Evolutionary conservation across 2,888 invertebrate species (phyloP).

Genomic region (Plebejus argus): DNA sequence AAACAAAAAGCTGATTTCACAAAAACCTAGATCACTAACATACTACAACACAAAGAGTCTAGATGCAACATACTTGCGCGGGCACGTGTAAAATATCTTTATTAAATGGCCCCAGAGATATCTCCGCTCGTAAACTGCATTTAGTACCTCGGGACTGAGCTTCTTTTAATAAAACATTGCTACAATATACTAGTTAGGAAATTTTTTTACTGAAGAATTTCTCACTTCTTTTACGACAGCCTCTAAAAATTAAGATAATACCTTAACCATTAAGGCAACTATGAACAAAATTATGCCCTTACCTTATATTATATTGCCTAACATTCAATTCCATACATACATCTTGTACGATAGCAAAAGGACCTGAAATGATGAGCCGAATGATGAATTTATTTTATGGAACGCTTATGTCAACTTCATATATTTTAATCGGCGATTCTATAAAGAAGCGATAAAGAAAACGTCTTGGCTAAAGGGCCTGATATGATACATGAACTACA

Average conservation of each 20-base stretch:
- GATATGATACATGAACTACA: too few species aligned
- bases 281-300: too few species aligned
- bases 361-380: too few species aligned
- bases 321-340: too few species aligned
- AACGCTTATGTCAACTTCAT: too few species aligned
- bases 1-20: too few species aligned
- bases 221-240: neutral
- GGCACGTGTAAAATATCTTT: conserved; percentile 53
- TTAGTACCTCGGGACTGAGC: neutral
- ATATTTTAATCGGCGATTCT: too few species aligned
- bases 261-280: neutral
- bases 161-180: conserved; percentile 32
- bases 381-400: too few species aligned
- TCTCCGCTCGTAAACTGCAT: conserved; percentile 6
- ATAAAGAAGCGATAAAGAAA: too few species aligned
- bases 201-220: neutral
- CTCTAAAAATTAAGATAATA: neutral
- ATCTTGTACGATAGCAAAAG: too few species aligned
- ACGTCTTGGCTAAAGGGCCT: too few species aligned
- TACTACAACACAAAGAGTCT: conserved; percentile 16
- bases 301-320: too few species aligned
- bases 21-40: conserved; percentile 10
- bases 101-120: conserved; percentile 45
- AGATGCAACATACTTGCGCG: conserved; percentile 38
- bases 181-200: neutral